A percentile compares a stretch with the other conserved stretches of the same genome.
These are phyloP conservation scores for Tethya wilhelma DNA, from an alignment of 37 sponge, comb jelly and placozoan species.

Conservation along the genomic window DNA sequence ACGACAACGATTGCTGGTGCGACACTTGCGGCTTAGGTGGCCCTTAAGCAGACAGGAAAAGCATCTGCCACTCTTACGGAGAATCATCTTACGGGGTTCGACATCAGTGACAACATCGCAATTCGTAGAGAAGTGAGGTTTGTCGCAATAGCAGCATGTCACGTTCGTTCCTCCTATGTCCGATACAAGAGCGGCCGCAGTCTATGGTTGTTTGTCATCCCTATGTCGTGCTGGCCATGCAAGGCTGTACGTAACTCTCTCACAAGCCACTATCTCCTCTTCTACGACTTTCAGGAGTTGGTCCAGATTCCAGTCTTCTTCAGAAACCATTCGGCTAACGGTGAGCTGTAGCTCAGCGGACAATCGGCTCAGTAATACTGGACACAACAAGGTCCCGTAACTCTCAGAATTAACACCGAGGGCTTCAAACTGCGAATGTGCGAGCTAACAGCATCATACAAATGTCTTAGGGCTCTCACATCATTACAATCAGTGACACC, in stretches of 20 bases:
- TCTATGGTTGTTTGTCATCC: too few species aligned
- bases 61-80: too few species aligned
- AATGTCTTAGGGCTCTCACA: slow-evolving; percentile 6
- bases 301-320: slow-evolving; percentile 27
- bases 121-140: too few species aligned
- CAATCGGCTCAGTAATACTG: slow-evolving; percentile 6
- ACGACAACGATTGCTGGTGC: too few species aligned
- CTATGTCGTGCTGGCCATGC: too few species aligned
- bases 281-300: slow-evolving; percentile 8
- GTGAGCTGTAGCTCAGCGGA: slow-evolving; percentile 25
- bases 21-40: too few species aligned
- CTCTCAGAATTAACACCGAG: slow-evolving; percentile 6
- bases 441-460: slow-evolving; percentile 10
- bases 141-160: too few species aligned
- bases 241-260: slow-evolving; percentile 43
- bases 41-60: too few species aligned
- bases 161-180: too few species aligned
- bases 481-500: slow-evolving; percentile 4
- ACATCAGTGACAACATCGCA: too few species aligned
- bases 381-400: slow-evolving; percentile 18
- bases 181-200: too few species aligned
- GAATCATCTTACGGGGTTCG: too few species aligned
- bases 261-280: slow-evolving; percentile 26
- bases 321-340: slow-evolving; percentile 16
- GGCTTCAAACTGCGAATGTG: neutral